Conservation (phyloP, 2,797 vertebrate species). For the Limosa lapponica region DNA sequence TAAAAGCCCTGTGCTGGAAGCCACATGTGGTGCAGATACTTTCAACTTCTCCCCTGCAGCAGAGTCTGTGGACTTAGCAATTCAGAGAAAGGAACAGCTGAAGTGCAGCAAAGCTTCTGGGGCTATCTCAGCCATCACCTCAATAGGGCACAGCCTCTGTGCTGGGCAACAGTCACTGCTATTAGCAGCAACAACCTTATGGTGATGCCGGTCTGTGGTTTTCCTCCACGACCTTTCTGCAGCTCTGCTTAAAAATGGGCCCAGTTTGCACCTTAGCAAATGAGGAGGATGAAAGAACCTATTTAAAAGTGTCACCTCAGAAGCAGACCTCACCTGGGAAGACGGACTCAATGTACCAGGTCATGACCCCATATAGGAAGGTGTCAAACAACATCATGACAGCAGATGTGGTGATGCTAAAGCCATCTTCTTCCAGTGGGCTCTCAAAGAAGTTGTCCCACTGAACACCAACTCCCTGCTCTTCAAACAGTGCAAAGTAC, state of each 20-base stretch:
- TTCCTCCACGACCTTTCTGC: neutral
- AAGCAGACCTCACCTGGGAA: constrained; percentile 87
- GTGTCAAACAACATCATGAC: constrained; percentile 94
- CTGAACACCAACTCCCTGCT: constrained; percentile 96
- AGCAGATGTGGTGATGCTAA: constrained; percentile 91
- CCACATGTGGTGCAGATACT: neutral
- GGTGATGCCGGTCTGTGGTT: neutral
- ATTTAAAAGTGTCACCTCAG: neutral
- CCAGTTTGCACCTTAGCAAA: neutral
- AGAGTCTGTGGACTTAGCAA: neutral
- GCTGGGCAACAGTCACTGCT: neutral
- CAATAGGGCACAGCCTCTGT: neutral
- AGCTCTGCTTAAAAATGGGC: neutral
- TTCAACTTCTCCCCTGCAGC: neutral
- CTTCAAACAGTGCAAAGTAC: constrained; percentile 95
- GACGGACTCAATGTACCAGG: constrained; percentile 97
- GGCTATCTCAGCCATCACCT: neutral
- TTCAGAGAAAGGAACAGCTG: neutral
- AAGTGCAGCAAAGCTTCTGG: neutral
- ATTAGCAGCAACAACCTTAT: neutral
- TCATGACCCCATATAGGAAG: constrained; percentile 91
- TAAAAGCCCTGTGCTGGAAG: neutral
- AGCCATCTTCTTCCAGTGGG: constrained; percentile 90
- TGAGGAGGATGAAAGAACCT: neutral
- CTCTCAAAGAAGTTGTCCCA: constrained; percentile 94